Base-by-base conservation (phyloP, 1,140 invertebrate species). In the Trichonephila inaurata region DNA sequence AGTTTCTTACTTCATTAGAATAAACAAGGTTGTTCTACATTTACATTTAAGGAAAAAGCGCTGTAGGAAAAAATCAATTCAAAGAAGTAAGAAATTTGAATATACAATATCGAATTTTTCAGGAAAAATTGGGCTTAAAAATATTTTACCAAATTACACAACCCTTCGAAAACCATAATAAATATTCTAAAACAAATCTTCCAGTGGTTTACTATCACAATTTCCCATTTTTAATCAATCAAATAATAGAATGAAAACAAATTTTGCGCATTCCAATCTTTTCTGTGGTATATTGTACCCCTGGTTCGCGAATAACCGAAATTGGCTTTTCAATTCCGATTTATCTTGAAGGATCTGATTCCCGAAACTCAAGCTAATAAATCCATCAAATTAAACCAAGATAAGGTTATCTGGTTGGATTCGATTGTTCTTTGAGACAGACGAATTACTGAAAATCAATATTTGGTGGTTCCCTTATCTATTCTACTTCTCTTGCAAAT, bases 351-450 rank as follows among this genome's bases (percentile, higher is more conserved):
- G 33, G 72, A 77, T 77, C 72, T 77, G 72, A 77, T 77, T 77
- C 33, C 18, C 72, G 28, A 40, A 77, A 40, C 72, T 33, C 12
- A 77, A 77, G 72, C 72, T 77, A 83, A 83, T 83, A 60, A 83
- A 83, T 60, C 51, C 8, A 83, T 51, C 82, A 51, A 83, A 83
- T 83, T 83, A 83, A 83, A 83, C 82, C 72, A 18, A 77, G 72
- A 77, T 77, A 40, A 77, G 72, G 72, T 77, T 40, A 40, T 77
- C 18, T 40, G 28, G 14, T 77, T 16, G 51, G 18, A 33, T 51
- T 83, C 44, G 82, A 83, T 60, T 51, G 82, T 83, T 83, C 44
- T 21, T 60, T 83, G 19, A 19, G 19, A 7, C 44, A 51, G 82
- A 58, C 21, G 44, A 83, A 60, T 83, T 83, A 58, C 44, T 24